Evolutionary conservation across 2,797 vertebrate species (phyloP).

Genomic region (Syndactyla subalaris): DNA sequence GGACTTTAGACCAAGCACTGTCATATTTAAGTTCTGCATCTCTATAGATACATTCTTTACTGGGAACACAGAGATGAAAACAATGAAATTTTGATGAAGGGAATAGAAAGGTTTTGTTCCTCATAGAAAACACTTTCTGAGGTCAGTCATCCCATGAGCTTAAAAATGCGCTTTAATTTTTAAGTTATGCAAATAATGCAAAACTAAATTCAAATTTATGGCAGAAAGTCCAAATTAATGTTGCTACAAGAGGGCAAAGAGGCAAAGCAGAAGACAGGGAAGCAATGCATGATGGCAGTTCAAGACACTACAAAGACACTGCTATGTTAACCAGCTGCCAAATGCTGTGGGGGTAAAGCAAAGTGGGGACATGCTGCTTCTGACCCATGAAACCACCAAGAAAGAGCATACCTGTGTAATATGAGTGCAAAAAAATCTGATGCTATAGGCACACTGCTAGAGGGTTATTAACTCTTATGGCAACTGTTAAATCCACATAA

Average conservation of each 20-base stretch:
- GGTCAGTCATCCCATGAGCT: neutral
- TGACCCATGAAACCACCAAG: neutral
- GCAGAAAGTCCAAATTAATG: neutral
- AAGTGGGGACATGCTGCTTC: neutral
- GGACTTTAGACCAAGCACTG: neutral
- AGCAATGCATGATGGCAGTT: neutral
- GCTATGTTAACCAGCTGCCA: neutral
- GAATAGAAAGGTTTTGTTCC: neutral
- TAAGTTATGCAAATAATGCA: neutral
- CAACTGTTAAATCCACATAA: neutral
- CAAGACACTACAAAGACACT: neutral
- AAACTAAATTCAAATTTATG: neutral
- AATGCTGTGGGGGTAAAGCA: neutral
- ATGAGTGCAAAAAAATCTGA: neutral
- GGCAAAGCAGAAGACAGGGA: neutral
- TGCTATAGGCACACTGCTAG: neutral
- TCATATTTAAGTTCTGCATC: neutral
- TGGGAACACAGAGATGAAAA: neutral
- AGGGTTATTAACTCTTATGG: neutral
- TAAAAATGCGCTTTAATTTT: neutral
- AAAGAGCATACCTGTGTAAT: neutral
- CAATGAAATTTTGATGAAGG: neutral
- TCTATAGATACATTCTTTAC: neutral
- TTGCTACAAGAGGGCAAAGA: neutral
- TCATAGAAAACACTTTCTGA: neutral